These are phyloP conservation scores for Carabus problematicus DNA, from an alignment of 2,888 invertebrate species.

Conservation along the genomic window DNA sequence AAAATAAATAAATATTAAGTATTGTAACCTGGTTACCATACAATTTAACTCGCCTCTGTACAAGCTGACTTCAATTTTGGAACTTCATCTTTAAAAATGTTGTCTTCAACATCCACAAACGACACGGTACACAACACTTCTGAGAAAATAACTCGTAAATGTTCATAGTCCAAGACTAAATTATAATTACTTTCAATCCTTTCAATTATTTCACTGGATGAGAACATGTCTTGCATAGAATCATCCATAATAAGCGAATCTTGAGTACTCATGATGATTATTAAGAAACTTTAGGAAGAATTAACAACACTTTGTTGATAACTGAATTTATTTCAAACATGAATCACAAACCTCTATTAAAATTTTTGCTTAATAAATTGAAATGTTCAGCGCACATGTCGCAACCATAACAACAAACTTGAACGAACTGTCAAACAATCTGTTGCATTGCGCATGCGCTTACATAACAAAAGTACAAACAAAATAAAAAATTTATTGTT, in stretches of 20 bases:
- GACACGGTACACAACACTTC: constrained; percentile 31
- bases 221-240: constrained; percentile 33
- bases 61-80: constrained; percentile 28
- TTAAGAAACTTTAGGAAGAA: no score
- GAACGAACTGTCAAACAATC: constrained; percentile 9
- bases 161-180: constrained; percentile 24
- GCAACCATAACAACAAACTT: constrained; percentile 10
- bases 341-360: no score
- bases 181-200: constrained; percentile 19
- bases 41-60: constrained; percentile 15
- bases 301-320: no score
- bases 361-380: constrained; percentile 12
- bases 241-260: constrained; percentile 18
- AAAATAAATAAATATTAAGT: not conserved
- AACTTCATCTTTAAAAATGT: constrained; percentile 31
- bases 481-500: not conserved
- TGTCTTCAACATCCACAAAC: constrained; percentile 31
- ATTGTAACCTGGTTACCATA: not conserved
- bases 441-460: not conserved
- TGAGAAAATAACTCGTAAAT: constrained; percentile 26
- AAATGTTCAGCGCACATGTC: constrained; percentile 6
- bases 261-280: no score
- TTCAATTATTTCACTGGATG: constrained; percentile 28
- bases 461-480: not conserved
- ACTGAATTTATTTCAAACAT: no score